Evolutionary conservation across 1,140 invertebrate genomes (phyloP), one percentile per base, ranked within the genome.

Genomic region (Sitophilus oryzae): DNA sequence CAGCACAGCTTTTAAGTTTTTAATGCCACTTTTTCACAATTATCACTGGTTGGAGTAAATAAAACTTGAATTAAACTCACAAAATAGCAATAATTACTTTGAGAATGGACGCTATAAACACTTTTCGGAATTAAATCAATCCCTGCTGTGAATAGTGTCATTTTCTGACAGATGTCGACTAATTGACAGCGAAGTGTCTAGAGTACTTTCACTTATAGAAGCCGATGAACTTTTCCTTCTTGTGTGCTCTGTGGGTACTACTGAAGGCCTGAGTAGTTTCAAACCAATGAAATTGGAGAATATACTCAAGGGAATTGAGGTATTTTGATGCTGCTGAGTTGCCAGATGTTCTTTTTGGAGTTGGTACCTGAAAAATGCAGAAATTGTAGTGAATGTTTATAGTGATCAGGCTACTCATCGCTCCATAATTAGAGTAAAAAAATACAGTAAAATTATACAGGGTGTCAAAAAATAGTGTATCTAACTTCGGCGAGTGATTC

Each of bases 231-330:
- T 46, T 22, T 81, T 76, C 36, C 81, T 74, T 23, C 82, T 77
- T 25, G 86, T 71, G 15, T 23, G 34, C 11, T 4, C 30, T 15
- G 15, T 22, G 5, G 53, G 46, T 11, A 44, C 40, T 9, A 25
- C n/a, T 4, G 40, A 15, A 5, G 45, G 55, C 35, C 25, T 51
- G 14, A 52, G 21, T 10, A 88, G 72, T 9, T 85, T 75, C 51
- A 88, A 73, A 3, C 83, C 80, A 75, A 88, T 80, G 85, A 85
- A 89, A 23, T 82, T 83, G 11, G 82, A 80, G 2, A 85, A 71
- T 0, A 82, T 79, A 49, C 82, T 82, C 56, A 71, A 64, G 42
- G 72, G 67, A 46, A 75, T 61, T 15, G 79, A 71, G 59, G 64
- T 52, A 56, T 66, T 55, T 70, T 75, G 73, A 68, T 75, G 73